Evolutionary conservation across 2,797 vertebrate species (phyloP).

Genomic region (Pseudochaenichthys georgianus): DNA sequence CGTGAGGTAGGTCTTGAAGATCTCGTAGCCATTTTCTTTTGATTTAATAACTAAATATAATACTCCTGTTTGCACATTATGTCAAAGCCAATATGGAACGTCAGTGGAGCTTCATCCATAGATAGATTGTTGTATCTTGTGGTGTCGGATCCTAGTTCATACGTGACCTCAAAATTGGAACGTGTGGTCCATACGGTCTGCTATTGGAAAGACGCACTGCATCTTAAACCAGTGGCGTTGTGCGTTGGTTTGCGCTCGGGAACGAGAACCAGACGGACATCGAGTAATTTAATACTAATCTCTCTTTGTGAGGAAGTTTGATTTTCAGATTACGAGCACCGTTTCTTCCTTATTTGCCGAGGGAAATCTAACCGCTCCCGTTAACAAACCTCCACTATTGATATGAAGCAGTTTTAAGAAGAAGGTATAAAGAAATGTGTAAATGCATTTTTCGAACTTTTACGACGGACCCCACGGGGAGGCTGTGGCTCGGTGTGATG

Average conservation of each 20-base stretch:
- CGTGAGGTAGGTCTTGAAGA: no score
- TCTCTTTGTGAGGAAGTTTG: background rate
- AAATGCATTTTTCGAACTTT: background rate
- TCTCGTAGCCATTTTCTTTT: no score
- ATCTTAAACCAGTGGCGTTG: no score
- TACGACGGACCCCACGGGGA: no score
- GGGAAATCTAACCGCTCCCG: constrained; percentile 7
- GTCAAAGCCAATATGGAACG: background rate
- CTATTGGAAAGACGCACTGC: no score
- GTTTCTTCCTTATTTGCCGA: background rate
- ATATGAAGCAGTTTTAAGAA: background rate
- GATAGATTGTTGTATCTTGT: background rate
- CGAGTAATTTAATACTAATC: background rate
- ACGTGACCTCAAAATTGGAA: no score
- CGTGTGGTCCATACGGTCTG: background rate
- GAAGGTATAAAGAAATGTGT: background rate
- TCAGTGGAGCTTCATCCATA: background rate
- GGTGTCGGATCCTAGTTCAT: background rate
- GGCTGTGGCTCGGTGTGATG: no score
- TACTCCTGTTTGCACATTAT: no score
- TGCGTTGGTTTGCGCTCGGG: no score
- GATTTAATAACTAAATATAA: background rate
- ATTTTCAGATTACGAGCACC: background rate
- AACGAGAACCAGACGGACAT: background rate
- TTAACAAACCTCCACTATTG: background rate